phyloP scores from a whole-genome alignment of 2,113 vertebrate species.

The Malurus elegans region DNA sequence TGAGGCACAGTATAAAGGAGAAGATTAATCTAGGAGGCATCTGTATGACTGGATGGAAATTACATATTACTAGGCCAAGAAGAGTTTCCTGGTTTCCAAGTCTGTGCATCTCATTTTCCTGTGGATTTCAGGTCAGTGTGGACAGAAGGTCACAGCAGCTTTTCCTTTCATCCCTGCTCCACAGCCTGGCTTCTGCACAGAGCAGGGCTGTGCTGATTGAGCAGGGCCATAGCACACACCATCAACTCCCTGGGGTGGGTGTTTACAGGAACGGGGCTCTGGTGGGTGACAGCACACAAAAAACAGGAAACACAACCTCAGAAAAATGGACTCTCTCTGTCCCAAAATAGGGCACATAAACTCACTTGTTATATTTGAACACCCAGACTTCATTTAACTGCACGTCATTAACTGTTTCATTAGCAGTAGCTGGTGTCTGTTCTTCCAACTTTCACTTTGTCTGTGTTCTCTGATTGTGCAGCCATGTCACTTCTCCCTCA shows the following conservation, averaged over 20 bases:
- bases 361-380: background rate
- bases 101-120: background rate
- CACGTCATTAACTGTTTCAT: background rate
- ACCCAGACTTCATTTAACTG: background rate
- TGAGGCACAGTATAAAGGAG: background rate
- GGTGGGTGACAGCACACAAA: background rate
- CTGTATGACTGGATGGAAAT: background rate
- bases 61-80: background rate
- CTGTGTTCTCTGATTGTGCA: background rate
- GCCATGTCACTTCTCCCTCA: background rate
- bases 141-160: accelerated
- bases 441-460: background rate
- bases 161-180: background rate
- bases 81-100: background rate
- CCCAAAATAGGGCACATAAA: background rate
- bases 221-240: accelerated
- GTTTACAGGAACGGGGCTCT: background rate
- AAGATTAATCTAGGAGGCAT: background rate
- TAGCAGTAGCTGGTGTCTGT: background rate
- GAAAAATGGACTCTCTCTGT: background rate
- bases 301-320: background rate
- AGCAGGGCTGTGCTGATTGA: background rate
- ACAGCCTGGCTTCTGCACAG: background rate
- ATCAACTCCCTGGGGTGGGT: accelerated
- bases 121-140: background rate